phyloP scores from a whole-genome alignment of 2,888 invertebrate genomes.

The Allygus modestus region DNA sequence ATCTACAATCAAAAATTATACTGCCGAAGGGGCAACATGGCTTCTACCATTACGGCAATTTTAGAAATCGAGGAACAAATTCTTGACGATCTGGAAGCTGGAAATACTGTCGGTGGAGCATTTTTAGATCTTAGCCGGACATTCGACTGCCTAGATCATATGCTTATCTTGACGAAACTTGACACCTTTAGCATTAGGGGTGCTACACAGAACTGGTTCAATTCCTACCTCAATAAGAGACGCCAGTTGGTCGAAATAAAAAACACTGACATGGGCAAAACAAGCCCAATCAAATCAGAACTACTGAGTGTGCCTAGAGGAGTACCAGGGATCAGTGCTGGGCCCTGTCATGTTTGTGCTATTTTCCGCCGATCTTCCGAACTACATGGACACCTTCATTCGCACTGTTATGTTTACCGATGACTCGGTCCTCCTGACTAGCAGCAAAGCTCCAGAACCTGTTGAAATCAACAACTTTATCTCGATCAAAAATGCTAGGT shows the following conservation, averaged over 20 bases:
- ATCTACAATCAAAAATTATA: not conserved
- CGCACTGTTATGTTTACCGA: slow-evolving; percentile 26
- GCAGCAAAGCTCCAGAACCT: not conserved
- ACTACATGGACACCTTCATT: not conserved
- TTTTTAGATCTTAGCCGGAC: slow-evolving; percentile 16
- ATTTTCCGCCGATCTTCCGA: slow-evolving; percentile 4
- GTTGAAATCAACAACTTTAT: slow-evolving; percentile 13
- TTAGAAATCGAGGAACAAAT: not conserved
- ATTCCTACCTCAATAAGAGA: slow-evolving; percentile 1
- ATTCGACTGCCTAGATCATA: slow-evolving; percentile 12
- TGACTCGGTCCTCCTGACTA: slow-evolving; percentile 20
- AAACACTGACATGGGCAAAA: not conserved
- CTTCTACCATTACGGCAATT: slow-evolving; percentile 4
- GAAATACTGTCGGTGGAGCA: not conserved
- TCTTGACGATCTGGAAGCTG: slow-evolving; percentile 3
- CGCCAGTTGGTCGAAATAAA: slow-evolving; percentile 29
- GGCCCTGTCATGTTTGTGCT: slow-evolving; percentile 3
- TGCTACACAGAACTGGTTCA: not conserved
- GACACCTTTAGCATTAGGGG: not conserved
- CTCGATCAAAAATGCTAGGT: slow-evolving; percentile 9
- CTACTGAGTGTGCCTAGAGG: not conserved
- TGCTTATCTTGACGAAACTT: slow-evolving; percentile 21
- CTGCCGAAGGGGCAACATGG: slow-evolving; percentile 23
- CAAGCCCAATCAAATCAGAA: not conserved
- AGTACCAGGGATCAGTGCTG: slow-evolving; percentile 42